These are phyloP conservation scores for Coccyzus lansbergi DNA, from an alignment of 2,797 vertebrate genomes.

Conservation along the genomic window DNA sequence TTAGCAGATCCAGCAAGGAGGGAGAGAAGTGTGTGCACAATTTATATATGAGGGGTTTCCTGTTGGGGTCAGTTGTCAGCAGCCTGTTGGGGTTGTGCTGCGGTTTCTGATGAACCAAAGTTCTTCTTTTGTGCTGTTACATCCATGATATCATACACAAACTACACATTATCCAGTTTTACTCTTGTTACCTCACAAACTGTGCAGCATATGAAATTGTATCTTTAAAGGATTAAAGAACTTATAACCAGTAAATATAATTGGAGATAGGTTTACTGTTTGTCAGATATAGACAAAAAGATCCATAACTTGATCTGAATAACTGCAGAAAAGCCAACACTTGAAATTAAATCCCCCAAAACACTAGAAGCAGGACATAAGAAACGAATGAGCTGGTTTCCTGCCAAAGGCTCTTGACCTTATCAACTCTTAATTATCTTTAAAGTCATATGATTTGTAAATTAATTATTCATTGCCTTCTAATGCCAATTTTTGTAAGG, in stretches of 20 bases:
- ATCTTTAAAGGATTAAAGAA: not conserved
- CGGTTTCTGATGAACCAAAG: not conserved
- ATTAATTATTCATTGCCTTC: not conserved
- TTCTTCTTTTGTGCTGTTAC: not conserved
- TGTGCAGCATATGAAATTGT: not conserved
- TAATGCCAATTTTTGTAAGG: not conserved
- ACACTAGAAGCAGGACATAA: not conserved
- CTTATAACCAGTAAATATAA: not conserved
- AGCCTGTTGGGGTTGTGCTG: not conserved
- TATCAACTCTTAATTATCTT: not conserved
- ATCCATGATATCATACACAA: not conserved
- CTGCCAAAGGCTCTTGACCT: not conserved
- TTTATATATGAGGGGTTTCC: not conserved
- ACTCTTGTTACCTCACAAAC: not conserved
- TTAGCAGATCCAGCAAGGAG: not conserved
- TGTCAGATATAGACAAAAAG: not conserved
- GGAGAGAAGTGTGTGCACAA: not conserved
- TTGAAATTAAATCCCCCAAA: not conserved
- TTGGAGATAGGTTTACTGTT: not conserved
- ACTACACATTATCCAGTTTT: not conserved
- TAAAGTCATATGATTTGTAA: not conserved
- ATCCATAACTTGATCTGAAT: rapidly evolving
- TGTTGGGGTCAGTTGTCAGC: not conserved
- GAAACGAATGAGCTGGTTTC: not conserved
- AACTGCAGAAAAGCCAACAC: not conserved